Conservation (phyloP, 2,113 vertebrate genomes). For the Heterotis niloticus region DNA sequence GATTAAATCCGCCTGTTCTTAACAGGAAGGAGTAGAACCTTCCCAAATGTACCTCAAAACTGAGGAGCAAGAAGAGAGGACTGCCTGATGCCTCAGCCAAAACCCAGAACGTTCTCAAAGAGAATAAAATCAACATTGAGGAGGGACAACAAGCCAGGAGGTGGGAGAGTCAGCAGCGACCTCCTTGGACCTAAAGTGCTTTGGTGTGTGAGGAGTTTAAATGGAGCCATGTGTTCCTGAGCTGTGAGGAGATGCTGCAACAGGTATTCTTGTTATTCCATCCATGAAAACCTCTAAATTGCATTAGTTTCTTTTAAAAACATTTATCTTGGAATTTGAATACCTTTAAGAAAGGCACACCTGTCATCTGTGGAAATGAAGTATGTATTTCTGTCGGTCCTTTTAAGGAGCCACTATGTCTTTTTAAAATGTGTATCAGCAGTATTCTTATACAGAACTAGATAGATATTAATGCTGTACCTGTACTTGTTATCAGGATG, state of each 20-base stretch:
- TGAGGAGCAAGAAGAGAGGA: background rate
- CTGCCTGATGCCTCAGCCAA: too few relatives aligned
- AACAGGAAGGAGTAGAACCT: slow-evolving; percentile 18
- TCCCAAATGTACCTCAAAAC: background rate
- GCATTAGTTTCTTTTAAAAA: too few relatives aligned
- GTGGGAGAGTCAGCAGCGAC: too few relatives aligned
- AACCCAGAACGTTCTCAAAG: background rate
- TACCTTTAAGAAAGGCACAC: background rate
- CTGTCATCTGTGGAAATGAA: background rate
- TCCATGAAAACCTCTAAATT: background rate
- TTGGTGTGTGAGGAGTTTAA: background rate
- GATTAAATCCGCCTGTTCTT: slow-evolving; percentile 22
- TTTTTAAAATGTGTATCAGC: background rate
- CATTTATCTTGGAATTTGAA: background rate
- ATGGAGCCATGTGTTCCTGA: background rate
- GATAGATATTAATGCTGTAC: background rate
- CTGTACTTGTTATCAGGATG: background rate
- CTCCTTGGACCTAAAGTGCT: background rate
- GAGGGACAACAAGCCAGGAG: background rate
- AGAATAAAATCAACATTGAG: background rate
- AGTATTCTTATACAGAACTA: background rate
- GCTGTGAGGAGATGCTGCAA: slow-evolving; percentile 22
- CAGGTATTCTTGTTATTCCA: background rate
- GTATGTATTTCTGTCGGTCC: too few relatives aligned
- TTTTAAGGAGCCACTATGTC: background rate